These are phyloP conservation scores for Hippocampus comes DNA, from an alignment of 2,113 vertebrate genomes.

Conservation along the genomic window DNA sequence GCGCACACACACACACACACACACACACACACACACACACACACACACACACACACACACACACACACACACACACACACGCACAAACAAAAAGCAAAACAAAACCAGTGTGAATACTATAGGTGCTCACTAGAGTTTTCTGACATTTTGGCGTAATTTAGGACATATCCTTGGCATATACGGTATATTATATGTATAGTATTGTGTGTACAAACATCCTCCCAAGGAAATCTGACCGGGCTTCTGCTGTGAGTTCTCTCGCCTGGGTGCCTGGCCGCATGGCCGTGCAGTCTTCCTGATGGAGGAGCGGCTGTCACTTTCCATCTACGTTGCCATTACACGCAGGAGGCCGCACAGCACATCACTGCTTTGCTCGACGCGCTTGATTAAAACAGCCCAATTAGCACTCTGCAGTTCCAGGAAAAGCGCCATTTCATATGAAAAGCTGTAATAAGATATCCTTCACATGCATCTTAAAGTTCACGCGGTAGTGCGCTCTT, in stretches of 20 bases:
- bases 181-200: not conserved
- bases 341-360: conserved; percentile 24
- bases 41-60: too few relatives aligned
- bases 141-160: too few relatives aligned
- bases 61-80: too few relatives aligned
- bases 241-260: conserved; percentile 30
- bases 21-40: too few relatives aligned
- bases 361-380: conserved; percentile 26
- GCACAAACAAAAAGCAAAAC: too few relatives aligned
- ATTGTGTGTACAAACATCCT: conserved; percentile 1
- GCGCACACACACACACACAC: too few relatives aligned
- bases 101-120: too few relatives aligned
- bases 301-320: conserved; percentile 61
- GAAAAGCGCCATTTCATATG: conserved; percentile 16
- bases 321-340: conserved; percentile 58
- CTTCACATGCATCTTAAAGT: not conserved
- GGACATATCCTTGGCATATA: not conserved
- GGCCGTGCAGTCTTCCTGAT: conserved; percentile 37
- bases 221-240: conserved; percentile 16
- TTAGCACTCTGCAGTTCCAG: conserved; percentile 34
- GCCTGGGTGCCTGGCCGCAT: conserved; percentile 44
- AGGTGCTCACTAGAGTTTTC: too few relatives aligned
- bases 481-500: not conserved
- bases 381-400: conserved; percentile 53
- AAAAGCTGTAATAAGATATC: not conserved